Evolutionary conservation across 2,888 invertebrate genomes (phyloP).

Genomic region (Mycalesis mineus): DNA sequence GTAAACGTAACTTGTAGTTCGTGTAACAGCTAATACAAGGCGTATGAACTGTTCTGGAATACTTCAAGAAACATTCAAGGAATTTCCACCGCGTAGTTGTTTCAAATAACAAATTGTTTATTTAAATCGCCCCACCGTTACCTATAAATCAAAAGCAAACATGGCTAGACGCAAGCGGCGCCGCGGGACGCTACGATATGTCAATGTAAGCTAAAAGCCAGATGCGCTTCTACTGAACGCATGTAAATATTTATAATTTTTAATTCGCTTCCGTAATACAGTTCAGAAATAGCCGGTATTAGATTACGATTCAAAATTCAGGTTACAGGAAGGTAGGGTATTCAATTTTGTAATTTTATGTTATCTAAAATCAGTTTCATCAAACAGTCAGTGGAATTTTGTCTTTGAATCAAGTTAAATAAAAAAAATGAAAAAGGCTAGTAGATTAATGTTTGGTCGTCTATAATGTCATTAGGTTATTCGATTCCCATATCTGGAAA

Average conservation of each 20-base stretch:
- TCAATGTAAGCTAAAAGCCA: conserved; percentile 27
- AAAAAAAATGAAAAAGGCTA: too few species aligned
- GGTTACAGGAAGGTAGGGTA: conserved; percentile 1
- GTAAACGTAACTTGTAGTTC: too few species aligned
- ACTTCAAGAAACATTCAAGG: too few species aligned
- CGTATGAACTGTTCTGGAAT: too few species aligned
- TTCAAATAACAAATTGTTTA: background rate
- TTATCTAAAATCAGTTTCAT: background rate
- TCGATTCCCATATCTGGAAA: too few species aligned
- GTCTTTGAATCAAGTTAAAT: too few species aligned
- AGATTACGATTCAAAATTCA: conserved; percentile 21
- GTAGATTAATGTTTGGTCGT: too few species aligned
- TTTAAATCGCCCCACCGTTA: background rate
- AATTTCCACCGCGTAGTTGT: background rate
- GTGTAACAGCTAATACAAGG: too few species aligned
- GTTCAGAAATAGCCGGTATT: conserved; percentile 27
- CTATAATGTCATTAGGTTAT: too few species aligned
- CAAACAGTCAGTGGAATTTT: too few species aligned
- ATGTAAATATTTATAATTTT: conserved; percentile 61
- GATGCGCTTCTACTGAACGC: conserved; percentile 29
- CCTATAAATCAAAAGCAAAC: conserved; percentile 16
- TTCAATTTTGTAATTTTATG: background rate
- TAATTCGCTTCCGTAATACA: conserved; percentile 56
- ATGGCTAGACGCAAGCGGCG: conserved; percentile 21
- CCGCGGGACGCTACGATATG: conserved; percentile 19